Base-by-base conservation (phyloP, 2,888 invertebrate genomes). In the Metellina segmentata region DNA sequence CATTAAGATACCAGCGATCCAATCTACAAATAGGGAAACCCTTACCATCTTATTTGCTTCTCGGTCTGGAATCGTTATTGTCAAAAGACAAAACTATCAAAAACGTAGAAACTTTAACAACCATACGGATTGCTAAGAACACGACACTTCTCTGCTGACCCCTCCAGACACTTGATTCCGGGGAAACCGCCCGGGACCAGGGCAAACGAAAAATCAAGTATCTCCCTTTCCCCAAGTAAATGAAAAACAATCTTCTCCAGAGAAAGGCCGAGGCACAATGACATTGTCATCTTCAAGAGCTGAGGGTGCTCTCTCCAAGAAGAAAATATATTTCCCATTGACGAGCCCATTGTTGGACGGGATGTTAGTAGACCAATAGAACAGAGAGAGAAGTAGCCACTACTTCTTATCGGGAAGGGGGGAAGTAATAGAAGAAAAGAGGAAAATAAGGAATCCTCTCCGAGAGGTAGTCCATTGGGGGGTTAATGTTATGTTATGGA, bases 401-500 rank as follows among this genome's bases (percentile, higher is more conserved):
- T 90, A 70, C 69, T 69, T 69, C 85, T 90, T 90, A 90, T 90
- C 81, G 85, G 48, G 74, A 34, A 34, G 11, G 61, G 77, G 70
- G 70, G 49, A 78, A 81, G 81, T 87, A 87, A 81, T 79, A 53
- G 75, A 34, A 34, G 72, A 52, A 61, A 16, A 61, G 61, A 16
- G 16, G 61, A 61, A 61, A 61, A 61, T 61, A 74, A 70, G 20
- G 85, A 85, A 77, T 85, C 85, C 85, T 77, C 69, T 34, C 34
- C 53, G 51, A 88, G 52, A 78, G 87, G 8, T 61, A 61, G 74
- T 81, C 81, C 75, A 72, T 75, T 75, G 88, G 88, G 75, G 81
- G 88, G 85, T 81, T 88, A 88, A 88, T 88, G 88, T 70, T 78
- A 87, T 87, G 87, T 79, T 81, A 87, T 81, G 81, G 88, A 81